These are phyloP conservation scores for Azorinus chamasolen DNA, from an alignment of 2,888 invertebrate genomes.

Conservation along the genomic window DNA sequence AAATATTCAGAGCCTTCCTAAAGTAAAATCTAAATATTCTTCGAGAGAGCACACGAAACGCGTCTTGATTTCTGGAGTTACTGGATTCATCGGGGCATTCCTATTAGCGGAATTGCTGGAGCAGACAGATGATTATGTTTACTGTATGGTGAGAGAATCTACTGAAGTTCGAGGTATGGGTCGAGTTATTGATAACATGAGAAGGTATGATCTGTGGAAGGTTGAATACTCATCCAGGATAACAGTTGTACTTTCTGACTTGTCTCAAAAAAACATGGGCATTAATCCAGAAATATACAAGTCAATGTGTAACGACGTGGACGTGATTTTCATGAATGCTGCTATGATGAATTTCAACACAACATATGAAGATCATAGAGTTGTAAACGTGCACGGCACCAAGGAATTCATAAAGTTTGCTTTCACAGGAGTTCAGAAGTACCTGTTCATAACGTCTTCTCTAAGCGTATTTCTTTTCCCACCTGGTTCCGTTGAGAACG, in stretches of 20 bases:
- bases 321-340: conserved; percentile 74
- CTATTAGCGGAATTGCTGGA: conserved; percentile 69
- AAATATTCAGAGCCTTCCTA: conserved; percentile 34
- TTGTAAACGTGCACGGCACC: conserved; percentile 69
- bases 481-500: conserved; percentile 18
- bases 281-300: conserved; percentile 71
- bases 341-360: conserved; percentile 76
- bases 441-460: conserved; percentile 72
- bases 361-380: conserved; percentile 69
- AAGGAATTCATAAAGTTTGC: conserved; percentile 73
- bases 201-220: conserved; percentile 72
- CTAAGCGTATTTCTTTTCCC: conserved; percentile 76
- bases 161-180: conserved; percentile 68
- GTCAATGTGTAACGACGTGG: conserved; percentile 64
- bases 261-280: conserved; percentile 68
- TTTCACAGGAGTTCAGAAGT: conserved; percentile 69
- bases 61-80: conserved; percentile 72
- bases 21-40: conserved; percentile 36
- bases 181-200: conserved; percentile 71
- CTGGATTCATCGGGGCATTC: conserved; percentile 75
- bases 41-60: conserved; percentile 60
- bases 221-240: conserved; percentile 66
- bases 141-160: conserved; percentile 75
- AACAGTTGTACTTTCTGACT: conserved; percentile 72
- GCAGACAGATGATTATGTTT: conserved; percentile 69